Base-by-base conservation (phyloP, 2,797 vertebrate genomes). In the Paramormyrops hopkinsi region DNA sequence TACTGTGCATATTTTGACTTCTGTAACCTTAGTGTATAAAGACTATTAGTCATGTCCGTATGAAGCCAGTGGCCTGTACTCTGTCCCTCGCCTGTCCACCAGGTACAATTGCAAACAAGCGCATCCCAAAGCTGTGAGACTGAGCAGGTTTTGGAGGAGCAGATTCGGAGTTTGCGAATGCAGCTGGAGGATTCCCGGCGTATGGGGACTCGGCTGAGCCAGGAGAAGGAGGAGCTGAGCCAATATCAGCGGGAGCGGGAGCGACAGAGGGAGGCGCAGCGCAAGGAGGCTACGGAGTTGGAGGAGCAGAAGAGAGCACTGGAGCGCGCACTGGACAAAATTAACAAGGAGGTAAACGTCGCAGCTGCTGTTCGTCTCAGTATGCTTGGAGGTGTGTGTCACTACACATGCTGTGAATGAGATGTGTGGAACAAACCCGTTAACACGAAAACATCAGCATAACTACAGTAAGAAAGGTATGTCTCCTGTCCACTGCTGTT, bases 101-200 rank as follows among this genome's bases (percentile, higher is more conserved):
- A 98, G 94, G 93, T 95, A 90, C 95, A 94, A 73, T 92, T 97
- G 88, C 95, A 97, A 90, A 94, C 93, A 46, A 96, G 91, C 0
- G 91, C 96, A 88, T 94, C 93, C 0, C 95, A 96, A 46, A 96
- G 95, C 88, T 94, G 95, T 0, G 97, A 98, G 90, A 92, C 95
- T 17, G 97, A 98, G 91, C 96, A 97, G 29, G 94, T 95, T 91
- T 95, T 98, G 91, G 95, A 96, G 84, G 25, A 94, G 5, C 95
- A 96, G 89, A 96, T 95, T 89, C 92, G 97, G 33, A 94, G 92
- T 0, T 93, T 99, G 93, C 96, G 96, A 90, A 91, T 92, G 0
- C 95, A 96, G 3, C 94, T 99, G 51, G 97, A 99, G 0, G 98
- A 99, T 90, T 92, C 95, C 1, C 97, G 97, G 93, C 93, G 97